Conservation (phyloP, 2,888 invertebrate species). For the Scaptomyza flava region DNA sequence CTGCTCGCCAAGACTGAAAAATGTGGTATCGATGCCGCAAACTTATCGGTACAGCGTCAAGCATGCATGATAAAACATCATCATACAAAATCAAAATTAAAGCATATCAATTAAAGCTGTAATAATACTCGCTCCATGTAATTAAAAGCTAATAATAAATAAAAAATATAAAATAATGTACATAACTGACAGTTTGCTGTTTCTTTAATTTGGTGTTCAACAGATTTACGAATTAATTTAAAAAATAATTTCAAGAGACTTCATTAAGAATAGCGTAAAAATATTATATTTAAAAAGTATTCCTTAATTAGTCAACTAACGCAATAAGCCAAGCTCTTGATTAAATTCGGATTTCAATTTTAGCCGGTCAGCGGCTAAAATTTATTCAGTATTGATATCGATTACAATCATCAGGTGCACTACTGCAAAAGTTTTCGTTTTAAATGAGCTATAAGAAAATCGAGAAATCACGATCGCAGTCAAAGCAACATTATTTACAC, state of each 20-base stretch:
- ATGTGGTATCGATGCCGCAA: constrained; percentile 11
- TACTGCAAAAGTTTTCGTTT: constrained; percentile 1
- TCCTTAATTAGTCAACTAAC: neutral
- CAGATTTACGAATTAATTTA: neutral
- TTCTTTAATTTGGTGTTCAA: too few species aligned
- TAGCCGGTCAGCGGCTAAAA: neutral
- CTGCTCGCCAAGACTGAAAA: constrained; percentile 29
- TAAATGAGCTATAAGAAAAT: neutral
- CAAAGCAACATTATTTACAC: neutral
- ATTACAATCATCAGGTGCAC: constrained; percentile 9
- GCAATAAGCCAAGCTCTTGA: neutral
- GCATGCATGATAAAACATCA: constrained; percentile 6
- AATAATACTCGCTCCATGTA: neutral
- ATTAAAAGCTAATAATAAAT: neutral
- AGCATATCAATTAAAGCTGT: neutral
- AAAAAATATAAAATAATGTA: too few species aligned
- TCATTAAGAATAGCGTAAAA: neutral
- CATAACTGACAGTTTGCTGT: too few species aligned
- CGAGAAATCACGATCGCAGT: constrained; percentile 1
- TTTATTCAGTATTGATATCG: constrained; percentile 2
- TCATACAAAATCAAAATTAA: neutral
- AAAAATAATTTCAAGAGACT: neutral
- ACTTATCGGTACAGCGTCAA: constrained; percentile 16
- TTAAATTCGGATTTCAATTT: neutral
- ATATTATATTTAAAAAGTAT: neutral